Evolutionary conservation across 2,888 invertebrate genomes (phyloP), one percentile per base, ranked within the genome.

Genomic region (Drosophila birchii): DNA sequence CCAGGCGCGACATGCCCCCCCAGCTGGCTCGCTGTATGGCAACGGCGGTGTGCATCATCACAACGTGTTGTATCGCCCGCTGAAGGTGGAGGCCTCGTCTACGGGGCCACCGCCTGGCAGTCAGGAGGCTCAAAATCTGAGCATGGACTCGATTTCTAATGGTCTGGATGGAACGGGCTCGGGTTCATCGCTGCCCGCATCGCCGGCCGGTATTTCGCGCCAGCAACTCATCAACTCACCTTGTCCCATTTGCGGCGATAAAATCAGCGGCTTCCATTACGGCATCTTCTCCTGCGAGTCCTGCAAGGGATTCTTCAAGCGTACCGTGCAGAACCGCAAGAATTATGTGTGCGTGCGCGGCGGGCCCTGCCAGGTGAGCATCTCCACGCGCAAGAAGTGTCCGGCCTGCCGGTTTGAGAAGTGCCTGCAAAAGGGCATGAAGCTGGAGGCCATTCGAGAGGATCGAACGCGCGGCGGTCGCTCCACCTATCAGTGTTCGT

Each of bases 251-350:
- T 98, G 98, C 92, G 98, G 97, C 5, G 98, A 98, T 93, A 97
- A 98, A 92, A 98, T 98, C 91, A 97, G 97, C 82, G 98, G 99
- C 34, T 99, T 98, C 93, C 99, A 99, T 93, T 99, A 99, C 93
- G 99, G 99, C 14, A 98, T 98, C 86, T 98, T 98, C 93, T 98
- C 98, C 14, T 99, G 99, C 93, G 99, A 99, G 92, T 98, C 98
- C 23, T 99, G 99, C 93, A 99, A 99, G 93, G 98, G 98, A 3
- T 99, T 99, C 94, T 99, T 99, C 94, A 99, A 99, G 93, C 94
- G 99, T 73, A 99, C 98, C 23, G 98, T 99, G n/a, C 99, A 99
- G 93, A 99, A 99, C 92, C 95, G 98, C 81, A 99, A 99, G 94
- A 97, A 98, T 92, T 99, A 98, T 93, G 97, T 98, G 90, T 99